phyloP scores from a whole-genome alignment of 1,140 invertebrate species.

The Zaprionus davidi region DNA sequence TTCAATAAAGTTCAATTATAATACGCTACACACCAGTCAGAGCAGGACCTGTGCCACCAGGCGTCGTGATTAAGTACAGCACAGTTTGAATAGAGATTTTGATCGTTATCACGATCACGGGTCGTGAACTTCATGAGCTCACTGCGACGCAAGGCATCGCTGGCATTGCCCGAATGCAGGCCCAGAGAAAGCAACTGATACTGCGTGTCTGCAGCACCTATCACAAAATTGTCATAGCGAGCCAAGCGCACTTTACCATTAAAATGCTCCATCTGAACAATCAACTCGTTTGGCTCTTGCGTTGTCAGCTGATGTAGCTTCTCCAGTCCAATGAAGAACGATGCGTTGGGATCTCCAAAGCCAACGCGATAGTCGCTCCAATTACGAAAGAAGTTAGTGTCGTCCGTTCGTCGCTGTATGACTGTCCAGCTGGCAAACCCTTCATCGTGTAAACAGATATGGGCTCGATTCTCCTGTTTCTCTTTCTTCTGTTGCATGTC shows the following conservation, averaged over 20 bases:
- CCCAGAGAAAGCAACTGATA: conserved; percentile 12
- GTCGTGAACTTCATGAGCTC: conserved; percentile 4
- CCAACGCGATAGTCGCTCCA: conserved; percentile 11
- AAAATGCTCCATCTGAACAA: not conserved
- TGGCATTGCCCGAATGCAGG: not conserved
- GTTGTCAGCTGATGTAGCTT: not conserved
- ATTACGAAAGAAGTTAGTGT: not conserved
- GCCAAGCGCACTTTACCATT: not conserved
- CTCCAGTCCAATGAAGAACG: conserved; percentile 29
- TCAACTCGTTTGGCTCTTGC: not conserved
- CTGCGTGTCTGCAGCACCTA: not conserved
- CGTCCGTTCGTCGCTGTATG: conserved; percentile 1
- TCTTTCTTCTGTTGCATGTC: not conserved
- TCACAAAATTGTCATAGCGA: conserved; percentile 15
- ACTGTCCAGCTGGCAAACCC: conserved; percentile 4
- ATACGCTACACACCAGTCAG: not conserved
- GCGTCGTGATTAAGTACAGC: not conserved
- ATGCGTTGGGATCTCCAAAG: not conserved
- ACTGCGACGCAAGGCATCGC: not conserved
- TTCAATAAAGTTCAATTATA: not conserved
- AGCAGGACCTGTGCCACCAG: conserved; percentile 16
- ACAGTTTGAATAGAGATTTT: not conserved
- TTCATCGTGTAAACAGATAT: not conserved
- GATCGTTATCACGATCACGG: conserved; percentile 11
- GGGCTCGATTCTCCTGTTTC: not conserved